Evolutionary conservation across 2,113 vertebrate genomes (phyloP).

Genomic region (Actinemys pallida): DNA sequence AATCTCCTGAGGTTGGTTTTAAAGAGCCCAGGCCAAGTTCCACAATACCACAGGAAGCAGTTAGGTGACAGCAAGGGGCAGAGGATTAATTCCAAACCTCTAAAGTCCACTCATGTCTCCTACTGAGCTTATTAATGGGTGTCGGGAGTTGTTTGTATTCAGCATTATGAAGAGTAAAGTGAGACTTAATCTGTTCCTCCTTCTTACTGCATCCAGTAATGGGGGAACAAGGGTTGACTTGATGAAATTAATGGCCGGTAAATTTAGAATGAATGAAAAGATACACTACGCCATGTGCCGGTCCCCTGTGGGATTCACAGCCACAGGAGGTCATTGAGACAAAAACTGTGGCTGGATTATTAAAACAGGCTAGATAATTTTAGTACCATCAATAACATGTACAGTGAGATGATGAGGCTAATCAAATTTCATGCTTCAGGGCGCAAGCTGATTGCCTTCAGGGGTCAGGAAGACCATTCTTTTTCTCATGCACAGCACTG

Average conservation of each 20-base stretch:
- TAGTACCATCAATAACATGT: slow-evolving; percentile 78
- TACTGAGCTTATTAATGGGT: not conserved
- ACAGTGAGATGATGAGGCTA: slow-evolving; percentile 78
- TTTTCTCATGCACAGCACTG: slow-evolving; percentile 11
- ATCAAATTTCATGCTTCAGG: slow-evolving; percentile 80
- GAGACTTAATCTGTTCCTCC: not conserved
- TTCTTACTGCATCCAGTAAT: not conserved
- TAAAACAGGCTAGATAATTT: slow-evolving; percentile 75
- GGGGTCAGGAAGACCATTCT: slow-evolving; percentile 71
- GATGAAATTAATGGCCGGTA: slow-evolving; percentile 55
- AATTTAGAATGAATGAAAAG: slow-evolving; percentile 69
- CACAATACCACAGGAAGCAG: not conserved
- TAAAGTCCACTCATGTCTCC: not conserved
- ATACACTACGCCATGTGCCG: not conserved
- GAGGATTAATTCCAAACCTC: slow-evolving; percentile 26
- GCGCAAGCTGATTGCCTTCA: slow-evolving; percentile 73
- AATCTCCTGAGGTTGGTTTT: slow-evolving; percentile 10
- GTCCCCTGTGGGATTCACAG: slow-evolving; percentile 60
- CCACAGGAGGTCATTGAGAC: slow-evolving; percentile 59
- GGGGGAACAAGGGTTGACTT: slow-evolving; percentile 35
- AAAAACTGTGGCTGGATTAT: slow-evolving; percentile 71
- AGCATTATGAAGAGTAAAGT: not conserved
- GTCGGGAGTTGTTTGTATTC: not conserved
- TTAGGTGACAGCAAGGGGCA: not conserved
- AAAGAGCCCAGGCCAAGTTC: not conserved